A percentile compares a stretch with the other conserved stretches of the same genome.
Evolutionary conservation across 2,113 vertebrate genomes (phyloP).

Genomic region (Pelusios castaneus): DNA sequence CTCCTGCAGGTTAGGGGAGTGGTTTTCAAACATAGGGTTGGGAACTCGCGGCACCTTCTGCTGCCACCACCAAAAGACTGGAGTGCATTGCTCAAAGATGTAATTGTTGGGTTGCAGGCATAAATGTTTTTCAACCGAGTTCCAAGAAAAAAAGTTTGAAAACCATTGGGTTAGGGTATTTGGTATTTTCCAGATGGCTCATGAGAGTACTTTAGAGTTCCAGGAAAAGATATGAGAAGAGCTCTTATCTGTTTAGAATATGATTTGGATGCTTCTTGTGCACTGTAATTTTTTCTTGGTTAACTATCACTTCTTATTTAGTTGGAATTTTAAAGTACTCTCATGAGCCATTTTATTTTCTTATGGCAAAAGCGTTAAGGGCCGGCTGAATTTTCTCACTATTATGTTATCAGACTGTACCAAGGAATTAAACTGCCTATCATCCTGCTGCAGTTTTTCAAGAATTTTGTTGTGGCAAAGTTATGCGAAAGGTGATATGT

Average conservation of each 20-base stretch:
- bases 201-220: not conserved
- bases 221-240: not conserved
- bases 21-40: too few relatives aligned
- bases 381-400: constrained; percentile 1
- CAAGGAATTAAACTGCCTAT: not conserved
- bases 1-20: not conserved
- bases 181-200: not conserved
- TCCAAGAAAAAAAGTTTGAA: too few relatives aligned
- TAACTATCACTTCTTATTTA: not conserved
- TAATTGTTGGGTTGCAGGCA: too few relatives aligned
- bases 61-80: too few relatives aligned
- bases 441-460: not conserved
- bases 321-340: not conserved
- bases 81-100: too few relatives aligned
- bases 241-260: not conserved
- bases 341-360: not conserved
- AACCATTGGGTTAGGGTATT: too few relatives aligned
- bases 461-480: not conserved
- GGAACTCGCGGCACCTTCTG: too few relatives aligned
- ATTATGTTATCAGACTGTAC: not conserved
- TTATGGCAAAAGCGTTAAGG: not conserved
- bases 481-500: not conserved
- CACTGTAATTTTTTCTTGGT: not conserved
- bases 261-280: not conserved
- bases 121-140: too few relatives aligned